Evolutionary conservation across 2,113 vertebrate species (phyloP).

Genomic region (Xenopus borealis): DNA sequence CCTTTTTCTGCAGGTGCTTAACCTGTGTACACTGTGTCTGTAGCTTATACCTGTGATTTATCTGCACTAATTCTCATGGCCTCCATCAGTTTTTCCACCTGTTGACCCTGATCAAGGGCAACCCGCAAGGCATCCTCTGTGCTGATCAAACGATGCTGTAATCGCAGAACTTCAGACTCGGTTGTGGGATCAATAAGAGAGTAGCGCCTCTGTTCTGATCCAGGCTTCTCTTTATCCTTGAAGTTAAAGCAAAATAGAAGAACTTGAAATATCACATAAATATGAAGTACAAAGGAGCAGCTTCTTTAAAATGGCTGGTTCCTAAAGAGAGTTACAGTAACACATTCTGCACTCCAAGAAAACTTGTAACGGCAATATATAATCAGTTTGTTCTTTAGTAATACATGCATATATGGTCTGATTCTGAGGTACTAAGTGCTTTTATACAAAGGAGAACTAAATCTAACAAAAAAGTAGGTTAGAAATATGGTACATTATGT

Average conservation of each 20-base stretch:
- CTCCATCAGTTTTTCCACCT: constrained; percentile 89
- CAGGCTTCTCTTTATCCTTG: constrained; percentile 81
- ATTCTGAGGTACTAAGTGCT: no score
- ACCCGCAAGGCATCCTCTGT: constrained; percentile 87
- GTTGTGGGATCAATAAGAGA: constrained; percentile 85
- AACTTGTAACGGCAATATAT: no score
- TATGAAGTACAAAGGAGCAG: background rate
- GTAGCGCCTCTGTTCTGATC: constrained; percentile 81
- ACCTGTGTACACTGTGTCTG: no score
- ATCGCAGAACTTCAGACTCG: constrained; percentile 79
- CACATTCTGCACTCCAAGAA: no score
- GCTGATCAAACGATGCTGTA: constrained; percentile 83
- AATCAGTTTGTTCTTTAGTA: no score
- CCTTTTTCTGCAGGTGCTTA: no score
- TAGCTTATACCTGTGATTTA: constrained; percentile 73
- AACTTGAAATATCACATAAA: no score
- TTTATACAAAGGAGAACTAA: no score
- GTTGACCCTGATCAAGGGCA: constrained; percentile 88
- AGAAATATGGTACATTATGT: no score
- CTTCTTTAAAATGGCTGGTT: background rate
- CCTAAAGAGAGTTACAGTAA: no score
- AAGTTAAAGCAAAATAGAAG: background rate
- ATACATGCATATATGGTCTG: no score
- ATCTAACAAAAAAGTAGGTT: no score
- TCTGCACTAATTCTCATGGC: constrained; percentile 82